Evolutionary conservation across 2,113 vertebrate species (phyloP), one percentile per base, ranked within the genome.

Genomic region (Ctenomys sociabilis): DNA sequence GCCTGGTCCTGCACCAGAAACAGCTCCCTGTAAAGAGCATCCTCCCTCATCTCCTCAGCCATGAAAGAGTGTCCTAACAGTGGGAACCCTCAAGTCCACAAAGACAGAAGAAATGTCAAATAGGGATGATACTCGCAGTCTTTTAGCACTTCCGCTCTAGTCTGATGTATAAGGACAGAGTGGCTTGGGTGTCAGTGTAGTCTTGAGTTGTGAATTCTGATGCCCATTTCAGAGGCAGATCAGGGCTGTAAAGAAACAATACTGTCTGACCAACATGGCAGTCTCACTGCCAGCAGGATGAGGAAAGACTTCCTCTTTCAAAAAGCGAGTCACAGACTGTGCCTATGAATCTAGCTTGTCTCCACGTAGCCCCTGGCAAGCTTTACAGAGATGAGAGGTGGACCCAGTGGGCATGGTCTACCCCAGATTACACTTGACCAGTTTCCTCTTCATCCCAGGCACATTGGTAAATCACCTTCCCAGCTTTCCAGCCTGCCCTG

Each of bases 141-240:
- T 37, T 28, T 37, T 2, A 1, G 72, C n/a, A 49, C 82, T 85
- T 32, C 45, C 80, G 35, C 78, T 7, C 0, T 5, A 70, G 13
- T 85, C 40, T 77, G 78, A 59, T 90, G 72, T 49, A 37, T 83
- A 83, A 68, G 35, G 32, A 40, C 14, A 61, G 72, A 93, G 63
- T 13, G n/a, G 2, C 19, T 78, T 64, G 43, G 4, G 11, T 59
- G 57, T 30, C 68, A 22, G 12, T 7, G 3, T 14, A 72, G 3
- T 64, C 81, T 80, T 64, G 17, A 35, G 37, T 45, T 68, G 72
- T 14, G 4, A 80, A 37, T 85, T 84, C 66, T n/a, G 40, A 37
- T 70, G 3, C 22, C 40, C 30, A 12, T 57, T 82, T 61, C 81
- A 93, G 54, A 81, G 45, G 43, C 24, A 90, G 45, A 45, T 63